These are phyloP conservation scores for Ispidina picta DNA, from an alignment of 2,797 vertebrate species.

Conservation along the genomic window DNA sequence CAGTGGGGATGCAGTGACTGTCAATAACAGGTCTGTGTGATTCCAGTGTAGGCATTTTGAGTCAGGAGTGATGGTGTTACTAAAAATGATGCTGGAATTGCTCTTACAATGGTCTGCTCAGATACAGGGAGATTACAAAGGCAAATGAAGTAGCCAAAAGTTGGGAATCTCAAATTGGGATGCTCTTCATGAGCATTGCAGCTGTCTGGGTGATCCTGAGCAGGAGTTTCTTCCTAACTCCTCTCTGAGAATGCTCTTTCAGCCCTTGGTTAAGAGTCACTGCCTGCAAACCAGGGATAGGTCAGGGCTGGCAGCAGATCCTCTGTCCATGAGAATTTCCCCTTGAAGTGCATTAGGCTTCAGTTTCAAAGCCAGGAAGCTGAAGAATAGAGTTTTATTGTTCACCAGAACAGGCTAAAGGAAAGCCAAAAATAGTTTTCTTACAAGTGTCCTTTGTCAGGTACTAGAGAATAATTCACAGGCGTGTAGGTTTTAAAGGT, in stretches of 20 bases:
- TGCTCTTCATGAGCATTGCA: not conserved
- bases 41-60: not conserved
- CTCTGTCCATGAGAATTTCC: not conserved
- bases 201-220: not conserved
- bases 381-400: not conserved
- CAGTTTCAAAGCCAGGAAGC: not conserved
- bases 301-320: not conserved
- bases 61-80: not conserved
- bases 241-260: not conserved
- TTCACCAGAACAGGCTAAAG: slow-evolving; percentile 1
- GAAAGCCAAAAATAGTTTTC: slow-evolving; percentile 2
- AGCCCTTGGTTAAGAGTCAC: not conserved
- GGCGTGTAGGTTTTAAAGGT: not conserved
- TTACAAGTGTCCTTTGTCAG: not conserved
- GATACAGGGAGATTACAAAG: not conserved
- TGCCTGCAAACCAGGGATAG: not conserved
- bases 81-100: not conserved
- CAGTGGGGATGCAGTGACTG: not conserved
- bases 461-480: not conserved
- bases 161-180: not conserved
- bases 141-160: not conserved
- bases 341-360: not conserved
- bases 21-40: not conserved
- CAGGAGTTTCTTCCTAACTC: not conserved
- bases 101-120: not conserved